Evolutionary conservation across 2,113 vertebrate species (phyloP), one percentile per base, ranked within the genome.

Genomic region (Sphyrna mokarran): DNA sequence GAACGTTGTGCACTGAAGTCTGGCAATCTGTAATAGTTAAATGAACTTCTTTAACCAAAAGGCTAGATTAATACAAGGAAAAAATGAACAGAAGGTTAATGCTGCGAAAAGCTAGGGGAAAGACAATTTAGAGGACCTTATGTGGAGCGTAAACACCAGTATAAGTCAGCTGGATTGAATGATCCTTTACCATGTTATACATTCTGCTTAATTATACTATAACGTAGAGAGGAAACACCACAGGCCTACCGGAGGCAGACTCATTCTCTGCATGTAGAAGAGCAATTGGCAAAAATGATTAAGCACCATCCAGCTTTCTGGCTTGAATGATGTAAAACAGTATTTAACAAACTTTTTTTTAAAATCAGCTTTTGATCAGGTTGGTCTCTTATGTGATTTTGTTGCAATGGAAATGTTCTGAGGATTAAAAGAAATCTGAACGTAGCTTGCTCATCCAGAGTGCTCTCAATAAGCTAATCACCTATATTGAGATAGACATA

Each of bases 391-490:
- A 83, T 8, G 22, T 89, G 48, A 29, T 29, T 58, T 3, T 29
- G 22, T 58, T 89, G 13, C 54, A 89, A 89, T 61, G 86, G 48
- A 22, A 54, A 29, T 48, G 33, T 90, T 90, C 61, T 48, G 4
- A n/a, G 29, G 26, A 18, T 61, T n/a, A 61, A 48, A 54, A 90
- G 54, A 33, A 13, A 54, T 23, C 11, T 26, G 33, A 61, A 26
- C 33, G 22, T 61, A 61, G 87, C 2, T 18, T 90, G 54, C 87
- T 29, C 87, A 0, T 13, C 23, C 14, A 14, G 87, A 61, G 87
- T n/a, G 48, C 54, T 90, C 87, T 90, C 87, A 90, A 90, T 83
- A 90, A 90, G 54, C 54, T 61, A 90, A 90, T 33, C 54, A 33
- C 13, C 54, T 6, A 90, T 54, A 90, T 90, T 3, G 1, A 10